A percentile compares a stretch with the other conserved stretches of the same genome.
Evolutionary conservation across 1,140 invertebrate species (phyloP).

Genomic region (Sitobion miscanthi): DNA sequence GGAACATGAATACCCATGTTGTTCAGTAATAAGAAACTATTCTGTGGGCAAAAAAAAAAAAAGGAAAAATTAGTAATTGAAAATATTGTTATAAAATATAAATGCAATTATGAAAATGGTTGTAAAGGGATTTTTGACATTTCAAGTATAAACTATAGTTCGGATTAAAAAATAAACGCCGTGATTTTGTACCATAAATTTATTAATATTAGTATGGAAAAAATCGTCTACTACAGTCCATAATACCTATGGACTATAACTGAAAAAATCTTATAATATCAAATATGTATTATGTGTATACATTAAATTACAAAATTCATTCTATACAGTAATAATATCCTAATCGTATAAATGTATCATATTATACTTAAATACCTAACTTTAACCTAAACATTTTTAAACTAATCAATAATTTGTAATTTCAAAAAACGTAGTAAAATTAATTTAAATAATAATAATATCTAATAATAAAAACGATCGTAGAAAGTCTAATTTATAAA

Average conservation of each 20-base stretch:
- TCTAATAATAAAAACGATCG: no score
- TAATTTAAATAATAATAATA: background rate
- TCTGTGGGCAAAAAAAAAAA: constrained; percentile 41
- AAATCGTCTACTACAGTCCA: background rate
- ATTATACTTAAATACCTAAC: no score
- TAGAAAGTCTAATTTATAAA: background rate
- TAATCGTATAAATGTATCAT: no score
- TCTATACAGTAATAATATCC: background rate
- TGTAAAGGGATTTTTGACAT: background rate
- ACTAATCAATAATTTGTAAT: no score
- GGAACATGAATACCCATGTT: constrained; percentile 50
- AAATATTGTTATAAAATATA: background rate
- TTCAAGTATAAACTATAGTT: background rate
- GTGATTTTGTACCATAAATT: background rate
- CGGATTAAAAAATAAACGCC: background rate
- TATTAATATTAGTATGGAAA: background rate
- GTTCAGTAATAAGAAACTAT: constrained; percentile 36
- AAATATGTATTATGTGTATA: background rate
- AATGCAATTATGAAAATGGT: background rate
- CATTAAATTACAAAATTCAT: background rate
- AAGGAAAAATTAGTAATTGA: background rate
- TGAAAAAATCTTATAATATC: background rate
- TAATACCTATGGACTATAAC: no score
- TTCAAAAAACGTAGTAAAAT: background rate
- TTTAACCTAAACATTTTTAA: no score